Base-by-base conservation (phyloP, 2,797 vertebrate species). In the Linurgus olivaceus region DNA sequence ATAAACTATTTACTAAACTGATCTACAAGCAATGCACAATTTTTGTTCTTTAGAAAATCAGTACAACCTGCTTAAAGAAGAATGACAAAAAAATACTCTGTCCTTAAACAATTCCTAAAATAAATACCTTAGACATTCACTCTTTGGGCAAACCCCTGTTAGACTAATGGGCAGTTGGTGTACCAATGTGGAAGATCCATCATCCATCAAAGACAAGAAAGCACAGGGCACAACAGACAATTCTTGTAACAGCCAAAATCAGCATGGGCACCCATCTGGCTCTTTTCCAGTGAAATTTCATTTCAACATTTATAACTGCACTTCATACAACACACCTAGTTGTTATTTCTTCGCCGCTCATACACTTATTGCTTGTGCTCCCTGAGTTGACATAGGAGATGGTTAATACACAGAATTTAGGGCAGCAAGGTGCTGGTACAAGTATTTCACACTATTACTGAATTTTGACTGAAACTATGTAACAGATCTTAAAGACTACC, bases 321-420 rank as follows among this genome's bases (percentile, higher is more conserved):
- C 9, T 51, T 38, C 3, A 6, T 31, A 17, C 37, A 86, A 40
- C 23, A 86, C 6, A 29, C 0, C 0, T 1, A 19, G 25, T 3
- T 9, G 26, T 63, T 86, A 67, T 44, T 84, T 78, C 58, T 77
- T 55, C 52, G 44, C 23, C 63, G 44, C 51, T 81, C 74, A 59
- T 16, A 19, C 4, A 4, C 7, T 31, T 35, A 48, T 2, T 51
- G 61, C 61, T 70, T 40, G 35, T 29, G 45, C 26, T 47, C 63
- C 45, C 31, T 35, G 23, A 65, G 20, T 23, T 42, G 68, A 37
- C 29, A 50, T 6, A 63, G 16, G 42, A 82, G 20, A 91, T 38
- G 4, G 35, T 10, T 35, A 80, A 67, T 2, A 3, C 8, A 68
- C 0, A 40, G 18, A 31, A 71, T 24, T 82, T 40, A 71, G 63